Base-by-base conservation (phyloP, 2,797 vertebrate genomes). In the Peromyscus attwateri region DNA sequence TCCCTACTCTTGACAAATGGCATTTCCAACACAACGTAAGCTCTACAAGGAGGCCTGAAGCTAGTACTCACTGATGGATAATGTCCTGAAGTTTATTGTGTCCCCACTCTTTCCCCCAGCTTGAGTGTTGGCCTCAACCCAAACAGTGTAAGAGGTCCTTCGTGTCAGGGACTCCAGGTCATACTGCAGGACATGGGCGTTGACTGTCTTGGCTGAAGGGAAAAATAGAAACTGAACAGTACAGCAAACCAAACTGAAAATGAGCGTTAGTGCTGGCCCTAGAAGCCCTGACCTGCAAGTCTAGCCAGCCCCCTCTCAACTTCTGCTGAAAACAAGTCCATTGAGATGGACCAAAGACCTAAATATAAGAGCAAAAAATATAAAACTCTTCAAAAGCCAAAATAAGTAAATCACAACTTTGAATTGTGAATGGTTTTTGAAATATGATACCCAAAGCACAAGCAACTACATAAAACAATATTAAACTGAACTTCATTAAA, bases 101-200 rank as follows among this genome's bases (percentile, higher is more conserved):
- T 80, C 64, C 57, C 99, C 98, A 0, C 2, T 97, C 27, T 4
- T 89, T 4, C 98, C 98, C 16, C 99, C 99, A 68, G 94, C 98
- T 57, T 8, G 52, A 82, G 98, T 99, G 85, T 85, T 98, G 95
- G 98, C 99, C 98, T 97, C 98, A 31, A 99, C 96, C 81, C 68
- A 25, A 77, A 98, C 98, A 49, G 96, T 97, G 60, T 99, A 99
- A 12, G 98, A 95, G 0, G 98, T 99, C 87, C 98, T 92, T 37
- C 98, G 95, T 66, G 96, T 92, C 94, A 99, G 96, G 8, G 97
- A 97, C 43, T 96, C 97, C 92, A 99, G 96, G 55, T 29, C 88
- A 60, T 98, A 98, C 34, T 97, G 96, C 5, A 98, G 97, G 90
- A 96, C 60, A 17, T 93, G 91, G 46, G 97, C 85, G 71, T 97